Conservation (phyloP, 2,797 vertebrate genomes). For the Muscicapa comitata region DNA sequence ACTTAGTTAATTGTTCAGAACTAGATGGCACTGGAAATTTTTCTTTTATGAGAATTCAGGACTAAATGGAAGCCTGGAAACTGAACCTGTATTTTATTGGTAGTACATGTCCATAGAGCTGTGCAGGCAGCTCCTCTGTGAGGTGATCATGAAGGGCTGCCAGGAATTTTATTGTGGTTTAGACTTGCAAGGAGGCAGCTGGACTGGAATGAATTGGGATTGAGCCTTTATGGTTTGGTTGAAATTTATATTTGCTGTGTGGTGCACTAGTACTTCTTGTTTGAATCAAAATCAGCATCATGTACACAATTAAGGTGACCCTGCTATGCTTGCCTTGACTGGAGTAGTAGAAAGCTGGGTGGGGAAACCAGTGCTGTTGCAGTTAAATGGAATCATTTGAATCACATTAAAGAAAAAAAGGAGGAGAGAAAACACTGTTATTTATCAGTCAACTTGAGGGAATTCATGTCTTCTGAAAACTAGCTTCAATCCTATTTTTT, state of each 20-base stretch:
- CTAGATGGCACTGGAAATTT: background rate
- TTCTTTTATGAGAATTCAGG: background rate
- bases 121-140: background rate
- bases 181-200: background rate
- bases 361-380: background rate
- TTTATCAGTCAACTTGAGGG: background rate
- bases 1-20: background rate
- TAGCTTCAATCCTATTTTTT: background rate
- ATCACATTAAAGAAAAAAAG: background rate
- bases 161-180: background rate
- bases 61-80: background rate
- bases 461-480: background rate
- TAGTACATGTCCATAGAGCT: rapidly evolving
- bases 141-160: rapidly evolving
- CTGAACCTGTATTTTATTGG: background rate
- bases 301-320: background rate
- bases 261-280: rapidly evolving
- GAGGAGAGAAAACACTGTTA: background rate
- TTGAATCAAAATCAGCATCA: background rate
- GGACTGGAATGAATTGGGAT: background rate
- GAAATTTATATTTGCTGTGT: background rate
- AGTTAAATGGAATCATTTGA: background rate
- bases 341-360: background rate
- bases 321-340: background rate
- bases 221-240: background rate